Evolutionary conservation across 2,113 vertebrate species (phyloP).

Genomic region (Centropristis striata): DNA sequence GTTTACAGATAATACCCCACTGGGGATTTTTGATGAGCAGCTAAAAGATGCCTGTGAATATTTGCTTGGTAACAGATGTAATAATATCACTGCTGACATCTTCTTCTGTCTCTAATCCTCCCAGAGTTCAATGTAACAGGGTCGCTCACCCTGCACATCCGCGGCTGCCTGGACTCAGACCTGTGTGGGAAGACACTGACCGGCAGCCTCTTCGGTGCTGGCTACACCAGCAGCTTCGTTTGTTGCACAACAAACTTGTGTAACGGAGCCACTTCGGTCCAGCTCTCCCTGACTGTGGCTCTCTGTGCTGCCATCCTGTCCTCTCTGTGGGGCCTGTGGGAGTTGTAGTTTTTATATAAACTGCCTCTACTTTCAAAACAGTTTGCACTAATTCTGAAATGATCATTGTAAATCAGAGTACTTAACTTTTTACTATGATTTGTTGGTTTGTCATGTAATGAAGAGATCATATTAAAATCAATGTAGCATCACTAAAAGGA

Average conservation of each 20-base stretch:
- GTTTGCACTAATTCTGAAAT: neutral
- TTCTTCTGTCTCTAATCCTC: neutral
- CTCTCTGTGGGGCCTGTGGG: constrained; percentile 41
- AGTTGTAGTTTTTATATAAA: neutral
- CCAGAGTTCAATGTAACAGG: constrained; percentile 61
- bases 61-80: no score
- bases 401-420: neutral
- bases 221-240: constrained; percentile 32
- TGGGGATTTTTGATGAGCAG: no score
- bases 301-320: constrained; percentile 48
- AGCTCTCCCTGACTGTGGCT: constrained; percentile 52
- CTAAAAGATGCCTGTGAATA: no score
- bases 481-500: neutral
- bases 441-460: neutral
- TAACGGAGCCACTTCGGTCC: constrained; percentile 58
- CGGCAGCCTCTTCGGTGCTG: constrained; percentile 1
- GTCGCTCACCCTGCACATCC: neutral
- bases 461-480: neutral
- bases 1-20: neutral
- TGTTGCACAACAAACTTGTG: constrained; percentile 66
- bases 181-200: constrained; percentile 48
- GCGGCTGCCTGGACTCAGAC: constrained; percentile 64
- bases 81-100: no score
- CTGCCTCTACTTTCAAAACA: neutral
- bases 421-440: neutral